Conservation (phyloP, 2,888 invertebrate species). For the Cerastis rubricosa region DNA sequence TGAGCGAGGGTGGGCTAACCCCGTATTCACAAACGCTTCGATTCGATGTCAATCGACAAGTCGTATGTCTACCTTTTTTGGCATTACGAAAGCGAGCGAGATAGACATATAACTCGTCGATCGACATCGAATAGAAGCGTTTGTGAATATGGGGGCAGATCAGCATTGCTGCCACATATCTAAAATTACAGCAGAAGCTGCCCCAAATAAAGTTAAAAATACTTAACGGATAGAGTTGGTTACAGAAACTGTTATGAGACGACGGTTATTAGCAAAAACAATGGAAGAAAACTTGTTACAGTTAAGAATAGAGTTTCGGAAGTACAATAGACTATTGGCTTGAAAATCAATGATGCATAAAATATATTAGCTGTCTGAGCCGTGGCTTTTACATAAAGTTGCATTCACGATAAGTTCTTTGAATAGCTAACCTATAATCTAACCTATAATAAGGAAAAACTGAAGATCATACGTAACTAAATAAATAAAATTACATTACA, state of each 20-base stretch:
- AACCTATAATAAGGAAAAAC: constrained; percentile 21
- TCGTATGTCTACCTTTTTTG: too few relatives aligned
- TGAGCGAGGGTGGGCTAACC: too few relatives aligned
- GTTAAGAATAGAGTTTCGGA: constrained; percentile 15
- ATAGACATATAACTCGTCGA: too few relatives aligned
- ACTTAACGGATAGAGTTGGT: not conserved
- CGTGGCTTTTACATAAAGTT: not conserved
- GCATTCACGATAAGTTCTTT: not conserved
- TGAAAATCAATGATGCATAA: constrained; percentile 13
- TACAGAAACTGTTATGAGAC: not conserved
- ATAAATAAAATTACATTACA: constrained; percentile 56
- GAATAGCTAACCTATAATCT: not conserved
- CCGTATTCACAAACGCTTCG: too few relatives aligned
- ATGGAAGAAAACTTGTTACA: constrained; percentile 18
- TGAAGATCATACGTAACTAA: constrained; percentile 28
- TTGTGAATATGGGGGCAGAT: too few relatives aligned
- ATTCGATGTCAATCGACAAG: too few relatives aligned
- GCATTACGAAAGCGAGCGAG: too few relatives aligned
- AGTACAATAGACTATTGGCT: not conserved
- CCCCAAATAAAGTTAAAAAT: not conserved
- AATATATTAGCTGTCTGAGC: not conserved
- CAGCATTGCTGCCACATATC: too few relatives aligned
- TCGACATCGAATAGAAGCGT: too few relatives aligned
- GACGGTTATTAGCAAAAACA: constrained; percentile 26
- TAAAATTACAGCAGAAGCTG: not conserved